Evolutionary conservation across 2,888 invertebrate species (phyloP).

Genomic region (Spilarctia lutea): DNA sequence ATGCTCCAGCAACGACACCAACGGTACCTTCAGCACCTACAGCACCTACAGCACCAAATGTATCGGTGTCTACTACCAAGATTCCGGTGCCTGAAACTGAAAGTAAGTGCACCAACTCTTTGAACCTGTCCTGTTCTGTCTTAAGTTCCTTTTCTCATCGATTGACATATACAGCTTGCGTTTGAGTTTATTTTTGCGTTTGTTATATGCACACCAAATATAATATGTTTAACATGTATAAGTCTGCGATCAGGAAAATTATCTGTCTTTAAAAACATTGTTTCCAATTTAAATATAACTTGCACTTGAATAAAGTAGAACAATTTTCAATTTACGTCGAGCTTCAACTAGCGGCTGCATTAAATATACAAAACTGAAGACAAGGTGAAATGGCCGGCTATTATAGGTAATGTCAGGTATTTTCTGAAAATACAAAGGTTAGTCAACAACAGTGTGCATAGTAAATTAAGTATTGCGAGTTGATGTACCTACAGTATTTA

Average conservation of each 20-base stretch:
- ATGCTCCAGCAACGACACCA: neutral
- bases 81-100: neutral
- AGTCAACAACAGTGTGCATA: neutral
- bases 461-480: neutral
- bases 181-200: neutral
- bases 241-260: neutral
- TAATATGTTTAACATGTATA: too few relatives aligned
- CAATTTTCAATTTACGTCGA: neutral
- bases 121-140: neutral
- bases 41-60: neutral
- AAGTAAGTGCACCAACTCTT: constrained; percentile 41
- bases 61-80: constrained; percentile 8
- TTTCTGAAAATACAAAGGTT: too few relatives aligned
- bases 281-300: neutral
- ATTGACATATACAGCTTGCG: neutral
- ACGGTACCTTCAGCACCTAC: neutral
- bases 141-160: neutral
- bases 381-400: neutral
- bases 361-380: neutral
- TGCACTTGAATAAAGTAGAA: neutral
- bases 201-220: neutral
- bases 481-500: neutral
- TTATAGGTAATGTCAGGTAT: too few relatives aligned
- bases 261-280: neutral
- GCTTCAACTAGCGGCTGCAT: neutral